Conservation (phyloP, 2,113 vertebrate species). For the Pionites leucogaster region DNA sequence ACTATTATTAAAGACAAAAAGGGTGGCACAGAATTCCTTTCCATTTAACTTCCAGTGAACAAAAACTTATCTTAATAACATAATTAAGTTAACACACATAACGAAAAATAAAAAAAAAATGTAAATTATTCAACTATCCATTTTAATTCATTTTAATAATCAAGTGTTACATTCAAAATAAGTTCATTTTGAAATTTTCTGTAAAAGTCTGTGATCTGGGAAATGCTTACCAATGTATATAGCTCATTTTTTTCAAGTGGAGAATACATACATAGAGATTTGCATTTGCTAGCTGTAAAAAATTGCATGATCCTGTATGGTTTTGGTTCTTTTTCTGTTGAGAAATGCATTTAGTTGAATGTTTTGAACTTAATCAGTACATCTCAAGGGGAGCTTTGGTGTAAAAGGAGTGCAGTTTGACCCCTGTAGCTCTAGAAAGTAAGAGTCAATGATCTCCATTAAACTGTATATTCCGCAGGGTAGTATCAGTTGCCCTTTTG, state of each 20-base stretch:
- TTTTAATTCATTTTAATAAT: conserved; percentile 40
- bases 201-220: not conserved
- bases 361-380: not conserved
- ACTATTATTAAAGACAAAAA: not conserved
- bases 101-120: not conserved
- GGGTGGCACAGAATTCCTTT: not conserved
- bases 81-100: not conserved
- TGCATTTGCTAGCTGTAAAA: not conserved
- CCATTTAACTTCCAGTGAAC: not conserved
- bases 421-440: conserved; percentile 46
- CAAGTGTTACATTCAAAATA: not conserved
- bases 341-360: not conserved
- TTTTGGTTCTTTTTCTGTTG: not conserved
- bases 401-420: conserved; percentile 41
- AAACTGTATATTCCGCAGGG: conserved; percentile 59
- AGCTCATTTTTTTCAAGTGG: not conserved
- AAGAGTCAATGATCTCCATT: conserved; percentile 59
- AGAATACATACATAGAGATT: not conserved
- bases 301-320: not conserved
- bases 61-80: not conserved
- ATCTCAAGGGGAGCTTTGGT: conserved; percentile 9
- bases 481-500: conserved; percentile 66
- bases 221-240: not conserved
- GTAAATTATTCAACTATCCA: not conserved
- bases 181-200: not conserved